Evolutionary conservation across 1,140 invertebrate species (phyloP), one percentile per base, ranked within the genome.

Genomic region (Physella acuta): DNA sequence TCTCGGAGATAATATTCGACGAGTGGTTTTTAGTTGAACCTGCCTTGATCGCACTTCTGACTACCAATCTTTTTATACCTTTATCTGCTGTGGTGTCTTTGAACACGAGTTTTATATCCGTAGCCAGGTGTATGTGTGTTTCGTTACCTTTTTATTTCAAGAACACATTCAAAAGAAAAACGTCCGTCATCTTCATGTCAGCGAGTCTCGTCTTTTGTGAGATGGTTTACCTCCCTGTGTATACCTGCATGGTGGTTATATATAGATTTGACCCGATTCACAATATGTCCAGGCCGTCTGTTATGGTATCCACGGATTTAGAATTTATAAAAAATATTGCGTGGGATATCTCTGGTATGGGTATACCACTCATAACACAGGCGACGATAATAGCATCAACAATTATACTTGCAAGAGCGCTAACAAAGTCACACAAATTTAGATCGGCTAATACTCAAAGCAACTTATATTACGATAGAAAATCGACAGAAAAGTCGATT

Each of bases 121-220:
- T 60, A 4, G 58, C 58, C 33, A 4, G 58, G 3, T 36, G 58
- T 37, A 33, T 60, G 31, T 60, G 58, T 60, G 58, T 60, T 2
- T 31, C 58, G 4, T 3, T 4, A 37, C 58, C 33, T n/a, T 11
- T 60, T 16, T 33, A 60, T 37, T 60, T 60, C 37, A 60, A 60
- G 34, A 20, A 66, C 26, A 4, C 11, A 1, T 55, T 66, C 34
- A 55, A 49, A 24, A 1, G 2, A 2, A 34, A 3, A 16, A 53
- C 2, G 14, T 30, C 63, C 34, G 17, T 55, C 2, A n/a, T 53
- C 28, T 24, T 36, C 28, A 33, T 66, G 2, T 17, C 26, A 8
- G 49, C 11, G 2, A 53, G 53, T 14, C 1, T 8, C 14, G 4
- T 65, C 8, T 53, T 66, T 44, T 3, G 5, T 17, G 4, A 2